These are phyloP conservation scores for Elanoides forficatus DNA, from an alignment of 2,113 vertebrate genomes.

Conservation along the genomic window DNA sequence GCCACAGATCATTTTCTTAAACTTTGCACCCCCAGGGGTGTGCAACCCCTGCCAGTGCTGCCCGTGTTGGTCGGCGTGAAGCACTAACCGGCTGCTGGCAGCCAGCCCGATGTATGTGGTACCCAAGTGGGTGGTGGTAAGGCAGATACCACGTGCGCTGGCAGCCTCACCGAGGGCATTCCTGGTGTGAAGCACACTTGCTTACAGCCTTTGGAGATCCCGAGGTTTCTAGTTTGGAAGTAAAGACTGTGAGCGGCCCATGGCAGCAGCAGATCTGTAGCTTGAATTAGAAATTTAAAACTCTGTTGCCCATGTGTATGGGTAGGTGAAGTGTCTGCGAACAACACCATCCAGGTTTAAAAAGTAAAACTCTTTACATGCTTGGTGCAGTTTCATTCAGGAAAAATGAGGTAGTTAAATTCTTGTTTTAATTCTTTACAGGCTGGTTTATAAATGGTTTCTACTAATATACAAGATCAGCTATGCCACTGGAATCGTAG, in stretches of 20 bases:
- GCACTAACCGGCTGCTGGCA: background rate
- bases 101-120: rapidly evolving
- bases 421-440: conserved; percentile 7
- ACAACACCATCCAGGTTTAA: background rate
- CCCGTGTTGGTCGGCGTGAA: rapidly evolving
- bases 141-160: rapidly evolving
- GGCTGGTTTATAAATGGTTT: conserved; percentile 99
- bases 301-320: rapidly evolving
- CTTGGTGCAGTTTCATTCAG: background rate
- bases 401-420: background rate
- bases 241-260: rapidly evolving
- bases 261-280: rapidly evolving
- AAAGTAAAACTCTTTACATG: background rate
- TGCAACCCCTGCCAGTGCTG: background rate
- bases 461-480: conserved; percentile 98
- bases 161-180: background rate
- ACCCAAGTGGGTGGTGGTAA: background rate
- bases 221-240: background rate
- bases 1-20: background rate
- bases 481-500: conserved; percentile 92
- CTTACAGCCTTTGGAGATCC: background rate
- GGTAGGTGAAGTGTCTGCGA: background rate
- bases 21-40: background rate
- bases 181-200: rapidly evolving
- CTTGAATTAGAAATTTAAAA: no score